These are phyloP conservation scores for Cassiopea andromeda DNA, from an alignment of 30 jellyfish, hydroid and myxozoan species.

Conservation along the genomic window DNA sequence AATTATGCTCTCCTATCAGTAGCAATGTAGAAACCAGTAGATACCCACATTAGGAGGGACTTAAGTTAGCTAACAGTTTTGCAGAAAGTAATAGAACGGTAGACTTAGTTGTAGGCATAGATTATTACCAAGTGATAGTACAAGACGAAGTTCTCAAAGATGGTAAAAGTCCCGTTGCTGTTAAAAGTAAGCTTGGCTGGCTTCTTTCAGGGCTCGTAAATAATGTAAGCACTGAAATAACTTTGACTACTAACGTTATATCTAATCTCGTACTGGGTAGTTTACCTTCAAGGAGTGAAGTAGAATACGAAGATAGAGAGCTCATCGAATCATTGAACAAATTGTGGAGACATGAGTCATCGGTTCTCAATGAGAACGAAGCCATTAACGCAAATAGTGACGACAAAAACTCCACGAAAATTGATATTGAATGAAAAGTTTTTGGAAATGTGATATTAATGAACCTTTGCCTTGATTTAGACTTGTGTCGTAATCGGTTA, in stretches of 20 bases:
- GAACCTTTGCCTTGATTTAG: constrained; percentile 23
- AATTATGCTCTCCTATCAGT: constrained; percentile 45
- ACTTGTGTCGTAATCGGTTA: constrained; percentile 8
- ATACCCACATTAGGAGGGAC: constrained; percentile 49
- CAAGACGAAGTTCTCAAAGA: constrained; percentile 50
- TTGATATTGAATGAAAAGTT: neutral
- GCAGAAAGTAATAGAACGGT: neutral
- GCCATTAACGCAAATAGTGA: neutral
- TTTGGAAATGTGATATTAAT: neutral
- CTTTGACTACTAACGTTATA: constrained; percentile 27
- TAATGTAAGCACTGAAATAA: neutral
- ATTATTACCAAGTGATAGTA: constrained; percentile 33
- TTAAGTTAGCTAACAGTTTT: constrained; percentile 15
- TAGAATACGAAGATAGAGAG: constrained; percentile 21
- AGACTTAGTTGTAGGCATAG: constrained; percentile 46
- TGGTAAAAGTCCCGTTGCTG: constrained; percentile 60
- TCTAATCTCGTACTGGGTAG: constrained; percentile 38
- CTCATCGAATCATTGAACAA: constrained; percentile 38
- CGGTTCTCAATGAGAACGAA: constrained; percentile 24
- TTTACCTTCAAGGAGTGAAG: constrained; percentile 15
- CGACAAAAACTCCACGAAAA: neutral
- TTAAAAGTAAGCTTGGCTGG: constrained; percentile 73
- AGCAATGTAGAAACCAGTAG: constrained; percentile 18
- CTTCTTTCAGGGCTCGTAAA: constrained; percentile 44
- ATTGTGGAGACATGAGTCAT: constrained; percentile 57